These are phyloP conservation scores for Aradus depressus DNA, from an alignment of 2,888 invertebrate species.

Conservation along the genomic window DNA sequence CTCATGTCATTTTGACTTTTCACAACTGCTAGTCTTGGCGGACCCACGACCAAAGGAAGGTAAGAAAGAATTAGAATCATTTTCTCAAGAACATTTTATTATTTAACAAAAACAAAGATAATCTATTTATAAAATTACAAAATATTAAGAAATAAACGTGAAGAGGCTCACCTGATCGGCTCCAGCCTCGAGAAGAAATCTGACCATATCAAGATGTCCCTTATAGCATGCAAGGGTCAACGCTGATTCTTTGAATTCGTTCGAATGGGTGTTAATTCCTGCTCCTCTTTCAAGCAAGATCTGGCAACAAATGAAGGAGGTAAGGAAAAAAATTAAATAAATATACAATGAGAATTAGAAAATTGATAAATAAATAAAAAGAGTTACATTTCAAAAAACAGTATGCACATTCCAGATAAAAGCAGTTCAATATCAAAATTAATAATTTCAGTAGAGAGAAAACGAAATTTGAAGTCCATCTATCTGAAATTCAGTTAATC, in stretches of 20 bases:
- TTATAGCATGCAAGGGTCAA: conserved; percentile 91
- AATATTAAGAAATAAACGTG: neutral
- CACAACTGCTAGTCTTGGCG: too few relatives aligned
- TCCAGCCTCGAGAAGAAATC: conserved; percentile 88
- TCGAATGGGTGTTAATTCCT: conserved; percentile 96
- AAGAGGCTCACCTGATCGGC: conserved; percentile 54
- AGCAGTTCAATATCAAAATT: too few relatives aligned
- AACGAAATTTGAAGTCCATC: too few relatives aligned
- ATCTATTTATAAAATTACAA: neutral
- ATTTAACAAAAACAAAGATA: neutral
- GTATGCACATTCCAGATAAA: too few relatives aligned
- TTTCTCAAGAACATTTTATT: neutral
- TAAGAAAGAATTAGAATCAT: too few relatives aligned
- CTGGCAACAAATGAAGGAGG: conserved; percentile 34
- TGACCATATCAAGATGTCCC: conserved; percentile 93
- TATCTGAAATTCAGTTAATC: too few relatives aligned
- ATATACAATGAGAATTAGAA: too few relatives aligned
- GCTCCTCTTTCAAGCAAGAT: conserved; percentile 87
- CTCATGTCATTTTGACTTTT: too few relatives aligned
- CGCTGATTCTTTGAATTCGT: conserved; percentile 98
- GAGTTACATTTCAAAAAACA: too few relatives aligned
- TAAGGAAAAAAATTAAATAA: conserved; percentile 6
- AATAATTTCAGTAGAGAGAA: too few relatives aligned
- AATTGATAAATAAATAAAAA: too few relatives aligned
- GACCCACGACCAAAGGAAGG: too few relatives aligned